Percentiles rank a stretch among this genome's conserved stretches.
Conservation (phyloP, 2,888 invertebrate genomes). For the Campopleginae sp. region DNA sequence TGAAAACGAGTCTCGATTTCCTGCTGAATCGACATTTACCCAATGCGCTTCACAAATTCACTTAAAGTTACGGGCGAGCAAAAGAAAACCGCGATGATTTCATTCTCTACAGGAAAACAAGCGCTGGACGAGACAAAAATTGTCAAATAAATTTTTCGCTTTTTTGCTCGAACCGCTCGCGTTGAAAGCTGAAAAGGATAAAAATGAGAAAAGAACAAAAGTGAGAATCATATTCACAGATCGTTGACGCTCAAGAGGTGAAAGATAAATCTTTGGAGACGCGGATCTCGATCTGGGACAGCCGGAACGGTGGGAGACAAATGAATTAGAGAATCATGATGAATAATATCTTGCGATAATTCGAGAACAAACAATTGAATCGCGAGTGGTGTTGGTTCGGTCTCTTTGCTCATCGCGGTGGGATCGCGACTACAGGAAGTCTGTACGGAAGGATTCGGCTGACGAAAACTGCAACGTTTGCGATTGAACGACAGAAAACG, state of each 20-base stretch:
- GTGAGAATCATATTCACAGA: not conserved
- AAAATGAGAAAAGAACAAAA: constrained; percentile 40
- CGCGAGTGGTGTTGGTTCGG: constrained; percentile 46
- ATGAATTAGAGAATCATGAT: constrained; percentile 47
- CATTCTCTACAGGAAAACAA: not conserved
- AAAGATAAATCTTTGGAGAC: not conserved
- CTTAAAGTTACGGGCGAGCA: constrained; percentile 9
- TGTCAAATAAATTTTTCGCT: not conserved
- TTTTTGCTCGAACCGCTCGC: not conserved
- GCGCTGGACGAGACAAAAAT: not conserved
- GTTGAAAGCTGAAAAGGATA: constrained; percentile 20
- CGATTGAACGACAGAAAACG: constrained; percentile 55
- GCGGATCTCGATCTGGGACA: not conserved
- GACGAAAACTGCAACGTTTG: constrained; percentile 7
- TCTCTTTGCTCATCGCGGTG: not conserved
- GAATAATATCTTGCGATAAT: constrained; percentile 68
- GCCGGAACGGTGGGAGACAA: not conserved
- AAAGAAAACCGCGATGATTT: not conserved
- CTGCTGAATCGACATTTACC: constrained; percentile 17
- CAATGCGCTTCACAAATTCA: constrained; percentile 32
- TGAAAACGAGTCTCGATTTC: constrained; percentile 29
- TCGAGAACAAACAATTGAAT: constrained; percentile 66
- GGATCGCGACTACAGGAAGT: not conserved
- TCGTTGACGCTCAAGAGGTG: constrained; percentile 2
- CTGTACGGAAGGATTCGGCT: not conserved